Evolutionary conservation across 2,113 vertebrate species (phyloP).

Genomic region (Oreocharis arfaki): DNA sequence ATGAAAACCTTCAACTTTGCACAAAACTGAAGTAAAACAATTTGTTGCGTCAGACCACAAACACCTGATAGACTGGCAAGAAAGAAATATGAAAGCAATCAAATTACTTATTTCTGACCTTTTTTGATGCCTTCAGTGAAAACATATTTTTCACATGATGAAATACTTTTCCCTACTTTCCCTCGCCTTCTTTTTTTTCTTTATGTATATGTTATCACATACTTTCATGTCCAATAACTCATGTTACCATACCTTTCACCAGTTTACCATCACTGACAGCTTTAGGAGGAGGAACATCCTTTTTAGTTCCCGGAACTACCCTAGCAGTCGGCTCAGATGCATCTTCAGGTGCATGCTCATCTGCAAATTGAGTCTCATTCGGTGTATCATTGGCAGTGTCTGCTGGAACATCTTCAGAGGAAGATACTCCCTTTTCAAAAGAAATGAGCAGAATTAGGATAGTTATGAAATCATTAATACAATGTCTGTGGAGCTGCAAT

Average conservation of each 20-base stretch:
- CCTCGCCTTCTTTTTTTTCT: background rate
- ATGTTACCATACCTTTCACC: conserved; percentile 70
- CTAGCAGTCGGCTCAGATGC: background rate
- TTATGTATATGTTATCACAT: background rate
- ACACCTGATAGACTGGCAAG: background rate
- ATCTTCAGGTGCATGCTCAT: conserved; percentile 54
- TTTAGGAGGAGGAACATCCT: conserved; percentile 59
- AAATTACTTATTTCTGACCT: background rate
- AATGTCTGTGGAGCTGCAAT: background rate
- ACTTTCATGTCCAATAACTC: background rate
- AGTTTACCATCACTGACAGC: conserved; percentile 73
- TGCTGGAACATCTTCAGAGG: conserved; percentile 60
- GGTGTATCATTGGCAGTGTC: conserved; percentile 4
- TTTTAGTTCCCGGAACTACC: conserved; percentile 37
- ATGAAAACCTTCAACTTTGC: background rate
- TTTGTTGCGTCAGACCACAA: background rate
- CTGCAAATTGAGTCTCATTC: conserved; percentile 16
- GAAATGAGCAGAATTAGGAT: background rate
- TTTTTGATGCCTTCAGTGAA: background rate
- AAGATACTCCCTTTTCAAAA: conserved; percentile 58
- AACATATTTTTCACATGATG: background rate
- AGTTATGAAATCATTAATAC: background rate
- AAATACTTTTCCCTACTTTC: background rate
- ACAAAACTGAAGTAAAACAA: background rate
- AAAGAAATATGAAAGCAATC: background rate